Base-by-base conservation (phyloP, 2,888 invertebrate genomes). In the Eupelmus urozonus region DNA sequence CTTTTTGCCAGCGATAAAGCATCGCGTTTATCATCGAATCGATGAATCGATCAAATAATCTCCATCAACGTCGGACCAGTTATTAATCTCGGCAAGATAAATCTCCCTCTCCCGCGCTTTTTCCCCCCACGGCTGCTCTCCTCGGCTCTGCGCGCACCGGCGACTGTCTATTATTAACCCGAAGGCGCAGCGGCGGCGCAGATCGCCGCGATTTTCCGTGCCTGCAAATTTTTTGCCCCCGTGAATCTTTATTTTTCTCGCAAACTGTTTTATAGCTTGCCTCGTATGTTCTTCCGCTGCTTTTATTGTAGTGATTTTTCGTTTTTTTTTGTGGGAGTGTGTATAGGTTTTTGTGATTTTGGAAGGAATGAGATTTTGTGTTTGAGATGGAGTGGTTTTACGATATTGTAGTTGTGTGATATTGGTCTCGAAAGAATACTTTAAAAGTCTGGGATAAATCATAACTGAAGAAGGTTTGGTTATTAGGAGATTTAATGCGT, bases 21-120 rank as follows among this genome's bases (percentile, higher is more conserved):
- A 57, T 18, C 16, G 20, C 16, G 20, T 27, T 45, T 77, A 60
- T 77, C 72, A 51, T n/a, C 71, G 51, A 23, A 75, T 49, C 57
- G 74, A 76, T 70, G 49, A 80, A 71, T 78, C 76, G 79, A 81
- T 77, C 80, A 78, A 55, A 76, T 79, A 79, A 81, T 79, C 81
- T 81, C 79, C 76, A 83, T 82, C 79, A 80, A 75, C 75, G 76
- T 79, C 79, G 34, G 5, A 25, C 34, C 59, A 63, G 70, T 80
- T 77, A 80, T 80, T 80, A 80, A 77, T 80, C 80, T 77, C 71
- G 60, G 55, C 67, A 55, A 80, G 70, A 80, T 80, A 80, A 80
- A 80, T 76, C 70, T 72, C 42, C n/a, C 20, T 72, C 45, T 25
- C 45, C 29, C n/a, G n/a, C n/a, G n/a, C n/a, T 69, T 55, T 45